Evolutionary conservation across 1,140 invertebrate genomes (phyloP).

Genomic region (Eupeodes corollae): DNA sequence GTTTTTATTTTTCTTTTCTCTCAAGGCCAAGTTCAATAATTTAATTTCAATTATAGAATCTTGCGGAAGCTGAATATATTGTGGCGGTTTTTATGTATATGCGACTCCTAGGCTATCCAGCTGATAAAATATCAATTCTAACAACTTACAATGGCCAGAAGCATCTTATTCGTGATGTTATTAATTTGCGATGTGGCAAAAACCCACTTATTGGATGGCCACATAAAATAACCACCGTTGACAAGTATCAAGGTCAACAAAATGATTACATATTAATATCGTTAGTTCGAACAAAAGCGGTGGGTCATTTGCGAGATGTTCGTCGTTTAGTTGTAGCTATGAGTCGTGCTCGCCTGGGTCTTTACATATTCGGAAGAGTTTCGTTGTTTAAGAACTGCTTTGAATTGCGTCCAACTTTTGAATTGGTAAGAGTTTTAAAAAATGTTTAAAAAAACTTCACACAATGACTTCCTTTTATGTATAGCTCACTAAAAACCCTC

Average conservation of each 20-base stretch:
- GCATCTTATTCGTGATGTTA: slow-evolving; percentile 91
- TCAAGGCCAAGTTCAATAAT: no score
- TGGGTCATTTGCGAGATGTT: slow-evolving; percentile 94
- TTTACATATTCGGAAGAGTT: slow-evolving; percentile 92
- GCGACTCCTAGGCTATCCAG: slow-evolving; percentile 92
- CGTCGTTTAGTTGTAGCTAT: slow-evolving; percentile 94
- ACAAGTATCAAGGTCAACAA: slow-evolving; percentile 99
- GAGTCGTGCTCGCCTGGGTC: slow-evolving; percentile 91
- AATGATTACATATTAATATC: slow-evolving; percentile 98
- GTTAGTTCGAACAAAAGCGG: slow-evolving; percentile 86
- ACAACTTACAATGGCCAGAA: slow-evolving; percentile 99
- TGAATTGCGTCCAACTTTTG: slow-evolving; percentile 89
- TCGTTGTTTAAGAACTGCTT: slow-evolving; percentile 92
- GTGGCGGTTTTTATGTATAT: slow-evolving; percentile 99
- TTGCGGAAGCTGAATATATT: slow-evolving; percentile 97
- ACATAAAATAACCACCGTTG: slow-evolving; percentile 91
- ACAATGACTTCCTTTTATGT: slow-evolving; percentile 1
- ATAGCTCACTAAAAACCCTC: slow-evolving; percentile 52
- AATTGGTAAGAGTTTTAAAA: slow-evolving; percentile 52
- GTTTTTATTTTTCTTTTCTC: neutral
- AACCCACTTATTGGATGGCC: slow-evolving; percentile 96
- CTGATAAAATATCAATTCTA: slow-evolving; percentile 95
- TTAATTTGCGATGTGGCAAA: slow-evolving; percentile 84
- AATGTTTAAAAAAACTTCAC: neutral
- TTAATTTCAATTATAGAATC: slow-evolving; percentile 58